Evolutionary conservation across 2,113 vertebrate species (phyloP).

Genomic region (Podarcis raffonei): DNA sequence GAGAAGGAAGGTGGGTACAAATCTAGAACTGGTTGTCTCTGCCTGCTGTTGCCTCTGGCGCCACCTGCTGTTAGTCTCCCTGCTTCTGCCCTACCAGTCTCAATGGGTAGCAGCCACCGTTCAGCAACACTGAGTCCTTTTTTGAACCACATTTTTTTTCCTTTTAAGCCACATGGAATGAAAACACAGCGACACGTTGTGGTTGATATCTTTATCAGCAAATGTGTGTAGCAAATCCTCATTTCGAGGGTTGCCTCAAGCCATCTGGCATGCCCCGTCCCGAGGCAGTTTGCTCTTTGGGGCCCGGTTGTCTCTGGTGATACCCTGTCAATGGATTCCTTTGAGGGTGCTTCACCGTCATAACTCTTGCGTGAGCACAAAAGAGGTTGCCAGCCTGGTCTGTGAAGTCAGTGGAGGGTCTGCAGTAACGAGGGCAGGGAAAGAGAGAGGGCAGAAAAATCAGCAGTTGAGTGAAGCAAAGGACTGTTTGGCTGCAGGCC

Average conservation of each 20-base stretch:
- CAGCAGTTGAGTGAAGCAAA: neutral
- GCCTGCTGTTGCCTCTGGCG: no score
- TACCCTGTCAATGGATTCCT: conserved; percentile 3
- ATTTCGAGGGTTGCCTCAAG: neutral
- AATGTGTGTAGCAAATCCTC: neutral
- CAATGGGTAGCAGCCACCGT: no score
- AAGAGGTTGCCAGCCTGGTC: neutral
- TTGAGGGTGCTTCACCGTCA: neutral
- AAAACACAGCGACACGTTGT: neutral
- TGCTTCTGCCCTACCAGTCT: no score
- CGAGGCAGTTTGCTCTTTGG: neutral
- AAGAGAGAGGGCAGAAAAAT: neutral
- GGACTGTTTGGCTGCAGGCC: neutral
- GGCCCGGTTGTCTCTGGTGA: neutral
- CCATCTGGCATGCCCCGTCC: neutral
- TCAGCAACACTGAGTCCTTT: no score
- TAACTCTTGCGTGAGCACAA: neutral
- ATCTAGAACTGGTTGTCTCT: no score
- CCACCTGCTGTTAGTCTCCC: no score
- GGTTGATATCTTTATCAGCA: neutral
- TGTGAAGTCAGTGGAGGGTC: neutral
- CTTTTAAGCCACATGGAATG: neutral
- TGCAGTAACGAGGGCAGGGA: neutral
- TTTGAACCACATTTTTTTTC: no score
- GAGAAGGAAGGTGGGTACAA: no score